Conservation (phyloP, 2,113 vertebrate species). For the Taurulus bubalis region DNA sequence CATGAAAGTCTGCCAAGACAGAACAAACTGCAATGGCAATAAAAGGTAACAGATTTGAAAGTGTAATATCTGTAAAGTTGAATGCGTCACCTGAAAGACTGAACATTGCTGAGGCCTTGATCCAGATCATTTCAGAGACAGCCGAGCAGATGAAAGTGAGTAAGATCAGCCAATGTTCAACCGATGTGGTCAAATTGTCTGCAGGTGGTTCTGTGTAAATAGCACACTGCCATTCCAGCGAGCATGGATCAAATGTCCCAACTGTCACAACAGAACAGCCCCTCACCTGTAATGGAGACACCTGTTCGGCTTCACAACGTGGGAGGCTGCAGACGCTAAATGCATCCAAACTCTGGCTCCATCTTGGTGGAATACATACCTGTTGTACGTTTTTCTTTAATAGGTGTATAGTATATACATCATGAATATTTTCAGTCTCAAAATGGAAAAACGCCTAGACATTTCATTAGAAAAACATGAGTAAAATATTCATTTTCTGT, state of each 20-base stretch:
- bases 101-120: conserved; percentile 6
- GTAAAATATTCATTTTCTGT: too few species aligned
- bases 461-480: too few species aligned
- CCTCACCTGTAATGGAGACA: conserved; percentile 48
- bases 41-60: not conserved
- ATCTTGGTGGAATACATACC: not conserved
- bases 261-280: conserved; percentile 67
- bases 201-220: conserved; percentile 72
- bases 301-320: conserved; percentile 56
- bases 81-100: conserved; percentile 5
- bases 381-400: not conserved
- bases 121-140: conserved; percentile 27
- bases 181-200: conserved; percentile 55
- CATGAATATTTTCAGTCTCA: too few species aligned
- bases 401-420: too few species aligned
- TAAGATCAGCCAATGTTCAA: conserved; percentile 12
- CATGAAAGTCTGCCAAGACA: not conserved
- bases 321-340: not conserved
- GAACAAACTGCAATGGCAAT: not conserved
- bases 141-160: conserved; percentile 13
- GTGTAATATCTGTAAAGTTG: not conserved
- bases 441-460: too few species aligned
- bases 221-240: conserved; percentile 44
- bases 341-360: conserved; percentile 4
- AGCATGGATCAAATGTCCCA: conserved; percentile 38